Percentiles rank a stretch among this genome's conserved stretches.
Evolutionary conservation across 2,113 vertebrate species (phyloP).

Genomic region (Phaethon lepturus): DNA sequence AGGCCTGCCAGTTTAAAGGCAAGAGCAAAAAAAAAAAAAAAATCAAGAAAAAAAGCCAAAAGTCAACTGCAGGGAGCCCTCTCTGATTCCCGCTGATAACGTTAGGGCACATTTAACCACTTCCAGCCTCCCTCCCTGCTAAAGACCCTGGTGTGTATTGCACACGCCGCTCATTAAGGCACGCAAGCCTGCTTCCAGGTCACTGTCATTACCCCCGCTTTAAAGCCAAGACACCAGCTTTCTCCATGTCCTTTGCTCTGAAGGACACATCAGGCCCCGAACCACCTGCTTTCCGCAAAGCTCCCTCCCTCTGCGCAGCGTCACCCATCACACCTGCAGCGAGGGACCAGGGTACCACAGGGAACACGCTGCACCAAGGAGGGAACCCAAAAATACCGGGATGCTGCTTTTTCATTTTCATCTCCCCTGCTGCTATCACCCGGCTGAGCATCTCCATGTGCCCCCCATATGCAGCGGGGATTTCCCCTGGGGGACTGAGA

Average conservation of each 20-base stretch:
- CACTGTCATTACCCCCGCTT: not conserved
- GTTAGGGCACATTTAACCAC: not conserved
- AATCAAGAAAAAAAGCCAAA: not conserved
- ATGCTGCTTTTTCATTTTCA: fast-evolving
- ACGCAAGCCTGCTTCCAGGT: not conserved
- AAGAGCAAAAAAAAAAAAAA: not conserved
- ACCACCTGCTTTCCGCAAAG: not conserved
- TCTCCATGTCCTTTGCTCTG: not conserved
- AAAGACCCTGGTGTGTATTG: not conserved
- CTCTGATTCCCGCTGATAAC: not conserved
- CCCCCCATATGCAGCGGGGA: not conserved
- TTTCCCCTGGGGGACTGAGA: not conserved
- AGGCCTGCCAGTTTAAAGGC: not conserved
- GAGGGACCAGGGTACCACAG: not conserved
- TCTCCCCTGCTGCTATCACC: not conserved
- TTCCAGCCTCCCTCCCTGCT: not conserved
- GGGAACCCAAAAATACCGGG: fast-evolving
- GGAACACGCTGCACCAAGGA: not conserved
- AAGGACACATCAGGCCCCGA: not conserved
- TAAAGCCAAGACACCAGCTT: not conserved
- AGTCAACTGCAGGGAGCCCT: not conserved
- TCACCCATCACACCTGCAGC: not conserved
- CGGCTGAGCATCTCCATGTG: not conserved
- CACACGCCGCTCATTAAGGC: not conserved
- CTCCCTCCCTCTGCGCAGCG: fast-evolving